Evolutionary conservation across 2,113 vertebrate genomes (phyloP).

Genomic region (Larimichthys polyactis): DNA sequence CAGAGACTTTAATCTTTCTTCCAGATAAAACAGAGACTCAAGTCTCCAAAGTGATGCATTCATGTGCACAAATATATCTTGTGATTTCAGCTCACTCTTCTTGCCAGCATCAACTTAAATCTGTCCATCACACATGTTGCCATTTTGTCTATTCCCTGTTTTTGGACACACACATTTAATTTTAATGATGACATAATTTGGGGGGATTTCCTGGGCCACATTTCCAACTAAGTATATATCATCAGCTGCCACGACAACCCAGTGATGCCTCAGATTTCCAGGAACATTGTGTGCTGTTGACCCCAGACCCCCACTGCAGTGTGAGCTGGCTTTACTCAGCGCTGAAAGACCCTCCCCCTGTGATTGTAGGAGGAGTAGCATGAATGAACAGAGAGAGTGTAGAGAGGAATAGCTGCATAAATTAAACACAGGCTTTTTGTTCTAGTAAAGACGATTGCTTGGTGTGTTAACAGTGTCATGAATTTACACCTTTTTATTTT

Average conservation of each 20-base stretch:
- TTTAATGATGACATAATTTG: not conserved
- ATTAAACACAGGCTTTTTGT: conserved; percentile 8
- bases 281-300: conserved; percentile 36
- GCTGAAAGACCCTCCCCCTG: conserved; percentile 5
- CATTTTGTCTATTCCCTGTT: not conserved
- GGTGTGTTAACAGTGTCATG: not conserved
- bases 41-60: not conserved
- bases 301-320: conserved; percentile 2
- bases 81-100: not conserved
- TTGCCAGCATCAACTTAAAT: not conserved
- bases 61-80: not conserved
- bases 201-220: conserved; percentile 1
- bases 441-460: not conserved
- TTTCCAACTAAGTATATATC: not conserved
- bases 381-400: conserved; percentile 30
- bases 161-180: not conserved
- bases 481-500: not conserved
- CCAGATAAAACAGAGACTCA: not conserved
- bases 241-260: conserved; percentile 28
- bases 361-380: conserved; percentile 2
- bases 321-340: conserved; percentile 33
- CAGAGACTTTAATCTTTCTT: not conserved
- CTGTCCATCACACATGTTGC: not conserved
- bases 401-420: conserved; percentile 23
- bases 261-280: conserved; percentile 41